Evolutionary conservation across 2,797 vertebrate species (phyloP).

Genomic region (Sebastes trivittatus): DNA sequence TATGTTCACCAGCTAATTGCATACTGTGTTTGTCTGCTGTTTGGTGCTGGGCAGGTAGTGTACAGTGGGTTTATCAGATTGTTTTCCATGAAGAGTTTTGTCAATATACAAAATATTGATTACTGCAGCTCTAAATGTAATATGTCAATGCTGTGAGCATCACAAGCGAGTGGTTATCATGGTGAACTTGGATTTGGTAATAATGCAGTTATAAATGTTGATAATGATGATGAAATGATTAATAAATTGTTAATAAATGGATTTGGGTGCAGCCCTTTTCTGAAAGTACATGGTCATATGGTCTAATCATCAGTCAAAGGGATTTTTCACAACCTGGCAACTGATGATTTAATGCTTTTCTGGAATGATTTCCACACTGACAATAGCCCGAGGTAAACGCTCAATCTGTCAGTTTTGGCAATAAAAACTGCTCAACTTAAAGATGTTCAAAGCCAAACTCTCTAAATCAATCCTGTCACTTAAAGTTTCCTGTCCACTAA

Average conservation of each 20-base stretch:
- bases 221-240: neutral
- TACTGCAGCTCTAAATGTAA: neutral
- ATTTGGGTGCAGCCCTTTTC: neutral
- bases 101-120: neutral
- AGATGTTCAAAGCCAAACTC: neutral
- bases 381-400: neutral
- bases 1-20: no score
- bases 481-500: slow-evolving; percentile 8
- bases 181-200: neutral
- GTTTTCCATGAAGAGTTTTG: neutral
- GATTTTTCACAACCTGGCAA: neutral
- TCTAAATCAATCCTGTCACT: neutral
- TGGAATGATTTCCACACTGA: neutral
- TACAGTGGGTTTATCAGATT: neutral
- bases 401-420: neutral
- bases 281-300: neutral
- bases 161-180: neutral
- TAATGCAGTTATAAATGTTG: neutral
- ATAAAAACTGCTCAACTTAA: neutral
- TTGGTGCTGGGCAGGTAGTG: no score
- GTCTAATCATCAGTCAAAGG: neutral
- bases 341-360: neutral
- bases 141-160: neutral
- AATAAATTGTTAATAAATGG: neutral
- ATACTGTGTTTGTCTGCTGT: no score